These are phyloP conservation scores for Isaurus tuberculatus DNA, from an alignment of 92 coral and sea anemone species.

Conservation along the genomic window DNA sequence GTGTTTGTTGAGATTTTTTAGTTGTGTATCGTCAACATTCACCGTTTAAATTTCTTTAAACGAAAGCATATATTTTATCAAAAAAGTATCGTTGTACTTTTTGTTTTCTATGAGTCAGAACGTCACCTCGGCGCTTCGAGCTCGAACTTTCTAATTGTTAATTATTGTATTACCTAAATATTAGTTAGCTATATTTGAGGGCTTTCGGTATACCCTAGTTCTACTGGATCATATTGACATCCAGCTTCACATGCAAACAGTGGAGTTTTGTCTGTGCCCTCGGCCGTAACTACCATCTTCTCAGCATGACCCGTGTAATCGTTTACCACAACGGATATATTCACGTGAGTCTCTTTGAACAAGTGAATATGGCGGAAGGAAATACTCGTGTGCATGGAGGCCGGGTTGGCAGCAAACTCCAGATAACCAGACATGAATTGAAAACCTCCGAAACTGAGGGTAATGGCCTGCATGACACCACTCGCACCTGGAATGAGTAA, in stretches of 20 bases:
- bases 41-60: too few species aligned
- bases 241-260: slow-evolving; percentile 99
- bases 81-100: too few species aligned
- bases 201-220: slow-evolving; percentile 71
- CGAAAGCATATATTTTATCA: too few species aligned
- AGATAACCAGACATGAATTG: slow-evolving; percentile 92
- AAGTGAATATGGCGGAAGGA: slow-evolving; percentile 91
- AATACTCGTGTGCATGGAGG: slow-evolving; percentile 94
- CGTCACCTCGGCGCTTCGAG: too few species aligned
- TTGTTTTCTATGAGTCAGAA: too few species aligned
- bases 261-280: slow-evolving; percentile 72
- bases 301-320: slow-evolving; percentile 93
- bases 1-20: too few species aligned
- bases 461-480: slow-evolving; percentile 91
- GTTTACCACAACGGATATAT: slow-evolving; percentile 83
- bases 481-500: slow-evolving; percentile 68
- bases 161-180: too few species aligned
- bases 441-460: slow-evolving; percentile 95
- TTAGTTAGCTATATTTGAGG: too few species aligned
- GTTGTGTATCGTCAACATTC: too few species aligned
- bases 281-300: slow-evolving; percentile 78
- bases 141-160: too few species aligned
- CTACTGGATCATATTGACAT: slow-evolving; percentile 94
- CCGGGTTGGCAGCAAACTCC: slow-evolving; percentile 99
- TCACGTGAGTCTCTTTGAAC: slow-evolving; percentile 75